Evolutionary conservation across 2,888 invertebrate species (phyloP), one percentile per base, ranked within the genome.

Genomic region (Pachymerium ferrugineum): DNA sequence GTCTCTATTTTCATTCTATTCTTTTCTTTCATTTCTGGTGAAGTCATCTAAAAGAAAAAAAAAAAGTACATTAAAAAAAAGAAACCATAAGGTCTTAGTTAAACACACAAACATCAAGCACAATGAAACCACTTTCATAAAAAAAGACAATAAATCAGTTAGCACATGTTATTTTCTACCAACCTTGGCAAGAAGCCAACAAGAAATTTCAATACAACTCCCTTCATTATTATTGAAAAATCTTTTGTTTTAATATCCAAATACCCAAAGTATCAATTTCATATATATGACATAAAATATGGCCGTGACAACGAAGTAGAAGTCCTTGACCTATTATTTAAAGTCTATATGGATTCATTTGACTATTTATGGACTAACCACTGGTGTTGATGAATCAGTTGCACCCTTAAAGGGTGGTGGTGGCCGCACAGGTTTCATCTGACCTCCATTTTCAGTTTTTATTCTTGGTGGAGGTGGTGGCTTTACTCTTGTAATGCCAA

Each of bases 401-500:
- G 22, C 3, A 68, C 68, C 29, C 28, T 28, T 30, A n/a, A 68
- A 68, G 25, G 68, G 68, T 29, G 68, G 68, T 68, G 68, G 68
- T 12, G 68, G 68, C 25, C 68, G 19, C n/a, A n/a, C n/a, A 14
- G 68, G 68, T 25, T 30, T 30, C 6, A 19, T 12, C 14, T 28
- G 68, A 30, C 22, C 30, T 28, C 68, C 68, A 30, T 6, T 68
- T 28, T 30, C 68, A 16, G 10, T 16, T n/a, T 68, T 68, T 22
- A 68, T 68, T 25, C 68, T 68, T 68, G 68, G 68, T 29, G 68
- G 68, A 22, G 68, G 68, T 29, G 30, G 30, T 68, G 68, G 68
- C n/a, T 68, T 68, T 2, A 29, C 30, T 29, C 14, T 30, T 3
- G 30, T 30, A 22, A 68, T 25, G 3, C 28, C 67, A 30, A 68